A percentile compares a stretch with the other conserved stretches of the same genome.
Evolutionary conservation across 2,888 invertebrate genomes (phyloP).

Genomic region (Campoplex capitator): DNA sequence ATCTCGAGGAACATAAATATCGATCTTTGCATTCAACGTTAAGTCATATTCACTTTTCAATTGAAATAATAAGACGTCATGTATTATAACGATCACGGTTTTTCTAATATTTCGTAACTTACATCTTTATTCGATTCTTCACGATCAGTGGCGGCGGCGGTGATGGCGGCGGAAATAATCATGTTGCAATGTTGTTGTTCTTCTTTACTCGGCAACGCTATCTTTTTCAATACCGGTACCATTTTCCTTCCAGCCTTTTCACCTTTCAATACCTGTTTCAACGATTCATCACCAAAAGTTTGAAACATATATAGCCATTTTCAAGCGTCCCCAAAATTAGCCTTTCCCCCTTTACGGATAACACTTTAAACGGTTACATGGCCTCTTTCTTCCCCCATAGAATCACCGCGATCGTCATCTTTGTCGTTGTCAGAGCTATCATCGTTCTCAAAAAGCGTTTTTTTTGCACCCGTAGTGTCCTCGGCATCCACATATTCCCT

Average conservation of each 20-base stretch:
- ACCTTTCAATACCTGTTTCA: slow-evolving; percentile 2
- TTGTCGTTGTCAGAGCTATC: neutral
- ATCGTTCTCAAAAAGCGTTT: neutral
- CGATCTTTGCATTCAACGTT: slow-evolving; percentile 6
- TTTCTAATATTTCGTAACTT: slow-evolving; percentile 15
- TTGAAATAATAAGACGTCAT: slow-evolving; percentile 2
- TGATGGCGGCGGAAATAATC: neutral
- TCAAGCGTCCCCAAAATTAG: neutral
- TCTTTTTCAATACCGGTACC: neutral
- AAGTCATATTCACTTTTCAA: slow-evolving; percentile 10
- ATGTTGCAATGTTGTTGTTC: slow-evolving; percentile 4
- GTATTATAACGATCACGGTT: slow-evolving; percentile 17
- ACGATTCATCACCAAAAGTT: slow-evolving; percentile 2
- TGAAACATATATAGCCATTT: neutral
- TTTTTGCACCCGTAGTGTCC: neutral
- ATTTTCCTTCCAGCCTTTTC: neutral
- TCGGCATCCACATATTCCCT: too few relatives aligned
- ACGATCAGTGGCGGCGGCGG: slow-evolving; percentile 9
- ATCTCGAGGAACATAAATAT: neutral
- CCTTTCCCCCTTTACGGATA: neutral
- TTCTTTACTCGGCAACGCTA: neutral
- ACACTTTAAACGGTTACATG: neutral
- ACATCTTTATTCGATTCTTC: neutral
- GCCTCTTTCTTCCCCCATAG: neutral
- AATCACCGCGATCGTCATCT: neutral